Conservation (phyloP, 1,140 invertebrate species). For the Cydia strobilella region DNA sequence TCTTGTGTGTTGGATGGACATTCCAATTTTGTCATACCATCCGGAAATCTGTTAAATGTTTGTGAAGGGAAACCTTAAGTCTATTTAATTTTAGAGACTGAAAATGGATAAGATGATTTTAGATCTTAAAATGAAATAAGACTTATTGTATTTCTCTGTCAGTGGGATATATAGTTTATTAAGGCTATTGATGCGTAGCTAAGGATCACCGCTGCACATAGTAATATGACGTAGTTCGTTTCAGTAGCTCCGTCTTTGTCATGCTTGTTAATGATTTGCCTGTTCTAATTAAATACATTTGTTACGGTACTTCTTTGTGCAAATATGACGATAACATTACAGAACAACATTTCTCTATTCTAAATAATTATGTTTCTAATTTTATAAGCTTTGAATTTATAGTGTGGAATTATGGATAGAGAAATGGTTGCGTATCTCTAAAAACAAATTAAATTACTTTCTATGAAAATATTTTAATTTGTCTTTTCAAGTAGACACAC, state of each 20-base stretch:
- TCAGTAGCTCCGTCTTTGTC: conserved; percentile 13
- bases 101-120: neutral
- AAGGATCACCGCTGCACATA: conserved; percentile 6
- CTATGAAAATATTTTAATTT: too few species aligned
- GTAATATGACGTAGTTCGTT: conserved; percentile 11
- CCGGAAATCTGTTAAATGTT: neutral
- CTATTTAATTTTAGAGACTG: conserved; percentile 7
- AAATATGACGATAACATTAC: neutral
- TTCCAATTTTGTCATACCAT: conserved; percentile 19
- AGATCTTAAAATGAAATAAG: neutral
- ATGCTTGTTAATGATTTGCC: neutral
- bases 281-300: neutral
- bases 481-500: too few species aligned
- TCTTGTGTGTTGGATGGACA: neutral
- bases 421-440: conserved; percentile 17
- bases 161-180: too few species aligned
- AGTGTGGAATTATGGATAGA: neutral
- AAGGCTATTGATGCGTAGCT: neutral
- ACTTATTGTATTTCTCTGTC: too few species aligned
- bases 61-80: neutral
- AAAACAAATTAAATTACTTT: too few species aligned
- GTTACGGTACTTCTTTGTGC: too few species aligned
- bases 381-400: conserved; percentile 12
- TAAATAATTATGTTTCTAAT: neutral
- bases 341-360: conserved; percentile 25